Evolutionary conservation across 2,797 vertebrate species (phyloP).

Genomic region (Alcedo quadribrachys): DNA sequence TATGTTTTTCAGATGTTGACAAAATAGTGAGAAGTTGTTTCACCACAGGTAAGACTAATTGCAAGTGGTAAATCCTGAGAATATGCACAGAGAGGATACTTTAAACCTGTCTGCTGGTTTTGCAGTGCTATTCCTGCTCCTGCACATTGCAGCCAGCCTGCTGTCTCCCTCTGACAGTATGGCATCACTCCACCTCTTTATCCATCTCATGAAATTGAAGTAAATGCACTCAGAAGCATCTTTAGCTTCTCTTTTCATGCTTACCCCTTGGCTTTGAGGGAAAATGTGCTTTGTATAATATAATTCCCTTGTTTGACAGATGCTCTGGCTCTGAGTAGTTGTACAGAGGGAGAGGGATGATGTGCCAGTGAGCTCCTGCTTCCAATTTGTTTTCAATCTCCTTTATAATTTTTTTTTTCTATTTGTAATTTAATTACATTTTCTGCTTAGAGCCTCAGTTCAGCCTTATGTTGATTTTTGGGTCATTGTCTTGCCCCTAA

Average conservation of each 20-base stretch:
- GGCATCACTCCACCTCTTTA: background rate
- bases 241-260: background rate
- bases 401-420: background rate
- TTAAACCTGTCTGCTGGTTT: background rate
- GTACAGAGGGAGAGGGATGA: background rate
- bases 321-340: background rate
- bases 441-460: background rate
- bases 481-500: background rate
- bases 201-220: background rate
- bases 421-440: background rate
- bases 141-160: background rate
- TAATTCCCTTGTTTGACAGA: background rate
- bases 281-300: background rate
- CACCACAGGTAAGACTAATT: background rate
- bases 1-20: background rate
- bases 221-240: background rate
- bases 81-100: background rate
- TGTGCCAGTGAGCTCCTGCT: background rate
- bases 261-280: background rate
- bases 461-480: background rate
- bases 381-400: background rate
- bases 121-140: background rate
- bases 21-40: background rate
- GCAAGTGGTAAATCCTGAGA: background rate
- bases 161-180: background rate